Base-by-base conservation (phyloP, 2,888 invertebrate genomes). In the Polydrusus pterygomalis region DNA sequence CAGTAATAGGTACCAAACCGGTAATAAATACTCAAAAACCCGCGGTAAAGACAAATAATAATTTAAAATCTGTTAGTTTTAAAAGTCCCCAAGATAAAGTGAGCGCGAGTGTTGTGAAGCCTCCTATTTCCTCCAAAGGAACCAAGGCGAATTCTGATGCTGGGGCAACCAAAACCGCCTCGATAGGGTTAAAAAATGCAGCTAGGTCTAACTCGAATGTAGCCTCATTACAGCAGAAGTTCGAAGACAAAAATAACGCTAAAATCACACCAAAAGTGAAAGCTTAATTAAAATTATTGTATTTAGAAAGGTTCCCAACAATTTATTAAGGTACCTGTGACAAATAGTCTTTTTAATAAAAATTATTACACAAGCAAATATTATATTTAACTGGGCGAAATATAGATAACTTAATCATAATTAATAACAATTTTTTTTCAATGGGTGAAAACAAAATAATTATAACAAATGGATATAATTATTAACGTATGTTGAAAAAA, bases 161-260 rank as follows among this genome's bases (percentile, higher is more conserved):
- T 45, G 77, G 67, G 9, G 56, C 75, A 49, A 77, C 65, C 49
- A 83, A 80, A 80, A 81, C 79, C 62, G 84, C 83, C 73, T 84
- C 89, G 1, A 86, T 86, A 69, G 88, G 88, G 68, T 87, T 89
- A 51, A 90, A 90, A 83, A 81, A 89, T 72, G 88, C 90, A 30
- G 88, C 91, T 5, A 86, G 85, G 56, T 87, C 88, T 79, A 91
- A 91, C 51, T 93, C 93, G 18, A 94, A 92, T 85, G 94, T 95
- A 70, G 94, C 94, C 38, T 92, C 93, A 74, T 88, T 95, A 81
- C 95, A 95, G 83, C 94, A 94, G 82, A 94, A 93, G 86, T 95
- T 95, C 84, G 95, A 95, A 87, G 91, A 90, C 82, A 88, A 87
- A 67, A 81, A 77, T 68, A 78, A 74, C 62, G 62, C 62, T 18